Evolutionary conservation across 2,113 vertebrate species (phyloP).

Genomic region (Micromys minutus): DNA sequence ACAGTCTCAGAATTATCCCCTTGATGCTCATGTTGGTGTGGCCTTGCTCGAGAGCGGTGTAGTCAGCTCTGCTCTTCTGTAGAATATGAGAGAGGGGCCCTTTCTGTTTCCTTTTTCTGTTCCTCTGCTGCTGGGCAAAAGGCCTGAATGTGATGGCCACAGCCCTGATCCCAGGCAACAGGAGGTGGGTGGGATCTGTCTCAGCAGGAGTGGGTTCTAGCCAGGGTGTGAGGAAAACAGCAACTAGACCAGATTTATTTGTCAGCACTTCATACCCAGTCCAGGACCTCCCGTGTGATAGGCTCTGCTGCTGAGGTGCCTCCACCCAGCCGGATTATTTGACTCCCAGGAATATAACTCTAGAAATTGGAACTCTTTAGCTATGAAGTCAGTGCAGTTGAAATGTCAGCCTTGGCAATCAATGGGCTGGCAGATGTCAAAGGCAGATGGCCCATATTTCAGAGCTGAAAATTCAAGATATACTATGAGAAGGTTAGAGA

Average conservation of each 20-base stretch:
- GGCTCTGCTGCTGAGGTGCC: not conserved
- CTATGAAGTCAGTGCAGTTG: not conserved
- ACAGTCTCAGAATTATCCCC: not conserved
- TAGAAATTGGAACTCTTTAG: not conserved
- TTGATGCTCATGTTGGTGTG: not conserved
- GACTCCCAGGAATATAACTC: not conserved
- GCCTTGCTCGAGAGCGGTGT: not conserved
- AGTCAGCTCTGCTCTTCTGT: not conserved
- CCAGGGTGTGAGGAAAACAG: not conserved
- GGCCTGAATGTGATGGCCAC: not conserved
- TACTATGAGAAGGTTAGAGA: not conserved
- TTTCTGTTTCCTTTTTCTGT: not conserved
- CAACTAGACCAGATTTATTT: not conserved
- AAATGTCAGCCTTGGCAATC: not conserved
- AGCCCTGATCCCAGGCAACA: not conserved
- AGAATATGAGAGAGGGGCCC: not conserved
- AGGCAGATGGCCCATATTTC: not conserved
- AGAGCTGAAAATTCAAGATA: not conserved
- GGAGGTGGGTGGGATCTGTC: not conserved
- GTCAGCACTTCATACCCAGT: not conserved
- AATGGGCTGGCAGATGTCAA: not conserved
- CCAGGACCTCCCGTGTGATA: not conserved
- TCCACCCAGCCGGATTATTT: not conserved
- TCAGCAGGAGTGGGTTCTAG: not conserved
- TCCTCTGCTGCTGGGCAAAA: not conserved